Percentiles rank a stretch among this genome's conserved stretches.
phyloP scores from a whole-genome alignment of 2,888 invertebrate genomes.

The Blera fallax region DNA sequence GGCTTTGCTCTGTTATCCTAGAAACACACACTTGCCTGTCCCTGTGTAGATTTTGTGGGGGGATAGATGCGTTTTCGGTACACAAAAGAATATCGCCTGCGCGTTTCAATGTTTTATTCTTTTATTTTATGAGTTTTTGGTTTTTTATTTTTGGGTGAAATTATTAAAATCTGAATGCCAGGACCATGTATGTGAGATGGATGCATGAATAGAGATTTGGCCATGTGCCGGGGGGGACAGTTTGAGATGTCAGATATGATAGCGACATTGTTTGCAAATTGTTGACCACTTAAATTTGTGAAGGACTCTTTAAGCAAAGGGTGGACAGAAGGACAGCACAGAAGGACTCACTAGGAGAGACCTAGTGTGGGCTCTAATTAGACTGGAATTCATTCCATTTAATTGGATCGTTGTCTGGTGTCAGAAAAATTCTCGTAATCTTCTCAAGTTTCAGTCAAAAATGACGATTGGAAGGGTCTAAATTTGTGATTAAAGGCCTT shows the following conservation, averaged over 20 bases:
- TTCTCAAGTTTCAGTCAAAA: no score
- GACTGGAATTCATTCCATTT: no score
- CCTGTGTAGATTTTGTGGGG: not conserved
- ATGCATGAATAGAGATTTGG: not conserved
- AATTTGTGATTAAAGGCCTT: no score
- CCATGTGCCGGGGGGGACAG: not conserved
- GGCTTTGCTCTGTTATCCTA: not conserved
- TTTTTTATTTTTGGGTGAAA: not conserved
- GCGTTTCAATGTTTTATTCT: not conserved
- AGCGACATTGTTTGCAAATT: not conserved
- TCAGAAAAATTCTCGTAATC: no score
- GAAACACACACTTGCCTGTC: not conserved
- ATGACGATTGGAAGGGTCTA: no score
- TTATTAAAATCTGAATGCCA: not conserved
- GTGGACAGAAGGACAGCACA: no score
- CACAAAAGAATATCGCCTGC: not conserved
- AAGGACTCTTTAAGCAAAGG: not conserved
- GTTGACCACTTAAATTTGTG: not conserved
- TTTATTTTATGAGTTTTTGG: not conserved
- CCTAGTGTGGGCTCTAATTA: no score
- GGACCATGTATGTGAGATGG: not conserved
- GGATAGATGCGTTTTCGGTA: constrained; percentile 3
- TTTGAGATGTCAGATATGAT: not conserved
- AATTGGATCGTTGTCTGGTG: no score
- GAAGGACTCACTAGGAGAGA: no score